These are phyloP conservation scores for Equus przewalskii DNA, from an alignment of 2,113 vertebrate genomes.

Conservation along the genomic window DNA sequence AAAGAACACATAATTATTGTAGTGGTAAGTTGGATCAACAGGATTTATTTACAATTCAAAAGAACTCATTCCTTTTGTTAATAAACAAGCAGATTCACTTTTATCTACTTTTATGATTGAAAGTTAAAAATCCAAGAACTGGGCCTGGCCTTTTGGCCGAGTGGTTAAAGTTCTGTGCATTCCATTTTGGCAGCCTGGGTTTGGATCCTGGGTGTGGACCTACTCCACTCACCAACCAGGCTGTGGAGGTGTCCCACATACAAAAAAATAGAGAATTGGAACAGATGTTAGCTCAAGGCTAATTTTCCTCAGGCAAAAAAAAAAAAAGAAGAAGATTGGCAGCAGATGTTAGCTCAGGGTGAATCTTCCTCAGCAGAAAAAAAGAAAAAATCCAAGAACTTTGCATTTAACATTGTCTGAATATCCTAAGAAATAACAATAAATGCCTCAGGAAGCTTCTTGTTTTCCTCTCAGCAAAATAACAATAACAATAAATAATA, in stretches of 20 bases:
- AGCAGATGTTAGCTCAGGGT: no score
- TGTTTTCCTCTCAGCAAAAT: slow-evolving; percentile 25
- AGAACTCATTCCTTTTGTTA: slow-evolving; percentile 34
- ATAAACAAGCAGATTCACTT: slow-evolving; percentile 22
- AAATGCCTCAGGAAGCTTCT: neutral
- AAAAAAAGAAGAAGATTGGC: no score
- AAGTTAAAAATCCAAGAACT: slow-evolving; percentile 51
- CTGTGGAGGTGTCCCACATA: no score
- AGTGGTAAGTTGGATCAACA: neutral
- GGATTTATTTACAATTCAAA: slow-evolving; percentile 33
- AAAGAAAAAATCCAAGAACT: slow-evolving; percentile 35
- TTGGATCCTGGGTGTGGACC: no score
- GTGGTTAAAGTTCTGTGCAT: no score
- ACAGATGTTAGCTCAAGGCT: no score
- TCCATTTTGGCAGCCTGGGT: no score
- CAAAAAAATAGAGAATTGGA: no score
- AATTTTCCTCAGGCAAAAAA: no score
- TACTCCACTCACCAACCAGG: no score
- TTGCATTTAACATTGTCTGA: slow-evolving; percentile 41
- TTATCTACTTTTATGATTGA: slow-evolving; percentile 29
- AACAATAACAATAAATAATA: neutral
- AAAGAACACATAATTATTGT: neutral
- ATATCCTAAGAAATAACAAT: slow-evolving; percentile 8
- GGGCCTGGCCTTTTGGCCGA: no score
- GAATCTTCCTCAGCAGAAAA: no score